Evolutionary conservation across 2,797 vertebrate species (phyloP), one percentile per base, ranked within the genome.

Genomic region (Babyrousa celebensis): DNA sequence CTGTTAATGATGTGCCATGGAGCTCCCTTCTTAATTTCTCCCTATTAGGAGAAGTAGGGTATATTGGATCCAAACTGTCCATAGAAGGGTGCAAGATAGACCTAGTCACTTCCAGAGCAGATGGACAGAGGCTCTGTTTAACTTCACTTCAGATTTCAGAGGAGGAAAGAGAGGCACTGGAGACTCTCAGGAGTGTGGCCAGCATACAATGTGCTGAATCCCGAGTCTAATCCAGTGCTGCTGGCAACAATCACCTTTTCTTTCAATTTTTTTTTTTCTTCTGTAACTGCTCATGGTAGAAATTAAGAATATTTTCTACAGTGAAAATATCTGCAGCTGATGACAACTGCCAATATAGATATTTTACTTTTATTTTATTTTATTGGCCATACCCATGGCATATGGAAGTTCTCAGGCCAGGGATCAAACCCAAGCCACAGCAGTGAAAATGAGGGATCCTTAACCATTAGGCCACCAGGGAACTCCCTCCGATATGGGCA

Each of bases 241-340:
- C 43, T 25, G 67, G 52, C 60, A 85, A 52, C 1, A 70, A 18
- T 54, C 3, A 32, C 12, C 67, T 88, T 77, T 83, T 80, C 87
- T 4, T 36, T 84, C 68, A 85, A 2, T 3, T 71, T 68, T 75
- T 67, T 67, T 77, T 60, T 48, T 63, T 60, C n/a, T 16, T 0
- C 11, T 43, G 4, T 92, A 78, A 67, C 70, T 92, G 3, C 12
- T 95, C 54, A 2, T 79, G 4, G 10, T 80, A 80, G 29, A 94
- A 15, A 83, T 71, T 63, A 91, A 67, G 10, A 36, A n/a, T 71
- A 83, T 56, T 94, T 90, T 79, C 32, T 70, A 74, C 89, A 83
- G 27, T 75, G 16, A 90, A 94, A 90, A 52, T 77, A 75, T 63
- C n/a, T 94, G 29, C 3, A 85, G 27, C 48, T 91, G 52, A 78